Evolutionary conservation across 2,797 vertebrate species (phyloP), one percentile per base, ranked within the genome.

Genomic region (Strix occidentalis): DNA sequence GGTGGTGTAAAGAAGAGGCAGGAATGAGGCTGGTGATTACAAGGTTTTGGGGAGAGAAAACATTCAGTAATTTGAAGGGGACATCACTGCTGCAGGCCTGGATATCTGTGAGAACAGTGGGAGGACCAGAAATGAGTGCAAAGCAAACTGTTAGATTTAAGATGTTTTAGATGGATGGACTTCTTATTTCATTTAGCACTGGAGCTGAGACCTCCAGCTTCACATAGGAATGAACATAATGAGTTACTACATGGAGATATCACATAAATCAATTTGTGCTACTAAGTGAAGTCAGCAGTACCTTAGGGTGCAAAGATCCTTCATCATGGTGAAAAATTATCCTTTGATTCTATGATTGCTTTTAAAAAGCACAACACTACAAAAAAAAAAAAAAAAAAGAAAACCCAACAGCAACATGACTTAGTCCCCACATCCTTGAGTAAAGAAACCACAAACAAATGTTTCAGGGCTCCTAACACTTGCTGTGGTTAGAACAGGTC

Each of bases 381-480:
- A 60, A 3, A 11, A 7, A 21, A n/a, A 9, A 39, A 39, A 39
- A 39, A 39, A 39, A 39, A 39, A 39, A 39, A 39, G 39, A 39
- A 39, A 89, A 16, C 16, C 53, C 54, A 81, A 35, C 7, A 84
- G 25, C 60, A 91, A 48, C 33, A 87, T 86, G 82, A 84, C 63
- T 70, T 87, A 60, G 26, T 89, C 54, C n/a, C 80, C 91, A 96
- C 87, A 93, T 97, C 92, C 90, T 93, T 0, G 0, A 89, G 70
- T 80, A 84, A 95, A 66, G n/a, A 96, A 96, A 95, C 93, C 96
- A 96, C 96, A 96, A 80, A 82, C 76, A 85, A 93, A 11, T 79
- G 53, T 78, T 94, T 89, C 58, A 71, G 68, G 53, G 56, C 69
- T 93, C 33, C 37, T 89, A 75, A 91, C 57, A 65, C 66, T 84